Conservation (phyloP, 2,797 vertebrate species). For the Silurus lanzhouensis region DNA sequence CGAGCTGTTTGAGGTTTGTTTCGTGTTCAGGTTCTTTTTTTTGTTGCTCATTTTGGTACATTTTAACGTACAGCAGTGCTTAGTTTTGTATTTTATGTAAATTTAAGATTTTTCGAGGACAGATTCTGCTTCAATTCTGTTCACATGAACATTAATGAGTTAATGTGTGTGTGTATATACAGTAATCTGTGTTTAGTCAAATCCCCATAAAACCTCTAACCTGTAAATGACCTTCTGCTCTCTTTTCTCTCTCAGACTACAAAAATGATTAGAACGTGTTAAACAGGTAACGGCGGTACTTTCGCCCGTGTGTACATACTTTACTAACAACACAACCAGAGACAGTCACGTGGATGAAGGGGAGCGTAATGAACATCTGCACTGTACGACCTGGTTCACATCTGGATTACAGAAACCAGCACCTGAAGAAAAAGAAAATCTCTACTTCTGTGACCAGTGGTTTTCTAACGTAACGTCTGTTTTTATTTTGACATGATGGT, state of each 20-base stretch:
- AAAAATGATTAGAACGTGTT: background rate
- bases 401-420: background rate
- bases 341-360: background rate
- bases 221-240: background rate
- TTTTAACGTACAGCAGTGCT: background rate
- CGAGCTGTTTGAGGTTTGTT: background rate
- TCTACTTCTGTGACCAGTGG: background rate
- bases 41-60: background rate
- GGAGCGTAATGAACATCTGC: background rate
- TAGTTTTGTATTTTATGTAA: background rate
- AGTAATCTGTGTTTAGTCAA: background rate
- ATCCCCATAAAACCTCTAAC: background rate
- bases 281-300: background rate
- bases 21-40: background rate
- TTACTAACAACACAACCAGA: too few species aligned
- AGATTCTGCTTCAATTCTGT: background rate
- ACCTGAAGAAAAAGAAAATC: background rate
- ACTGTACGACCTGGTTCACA: background rate
- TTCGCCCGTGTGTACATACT: background rate
- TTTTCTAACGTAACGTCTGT: background rate
- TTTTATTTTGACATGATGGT: background rate
- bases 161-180: too few species aligned
- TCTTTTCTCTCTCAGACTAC: background rate
- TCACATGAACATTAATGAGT: too few species aligned
- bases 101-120: background rate